Percentiles rank a stretch among this genome's conserved stretches.
phyloP scores from a whole-genome alignment of 2,113 vertebrate genomes.

The Nothobranchius furzeri region DNA sequence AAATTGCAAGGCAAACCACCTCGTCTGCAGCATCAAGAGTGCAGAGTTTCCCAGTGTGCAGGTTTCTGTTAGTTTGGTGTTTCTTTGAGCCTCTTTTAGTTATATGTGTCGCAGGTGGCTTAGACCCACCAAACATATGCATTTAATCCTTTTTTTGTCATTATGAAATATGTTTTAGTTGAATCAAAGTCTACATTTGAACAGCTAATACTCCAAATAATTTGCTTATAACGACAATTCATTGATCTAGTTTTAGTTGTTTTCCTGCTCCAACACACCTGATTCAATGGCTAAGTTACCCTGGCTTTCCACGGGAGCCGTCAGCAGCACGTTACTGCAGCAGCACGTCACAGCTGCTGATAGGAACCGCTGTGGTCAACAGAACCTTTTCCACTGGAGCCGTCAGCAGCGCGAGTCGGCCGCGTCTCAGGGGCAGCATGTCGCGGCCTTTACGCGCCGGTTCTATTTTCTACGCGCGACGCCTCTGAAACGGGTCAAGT shows the following conservation, averaged over 20 bases:
- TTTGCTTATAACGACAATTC: not conserved
- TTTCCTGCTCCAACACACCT: not conserved
- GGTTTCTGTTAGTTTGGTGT: not conserved
- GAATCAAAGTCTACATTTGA: not conserved
- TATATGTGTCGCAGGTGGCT: not conserved
- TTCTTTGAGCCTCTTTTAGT: not conserved
- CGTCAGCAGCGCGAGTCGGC: too few species aligned
- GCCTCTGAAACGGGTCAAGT: too few species aligned
- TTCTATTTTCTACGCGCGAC: too few species aligned
- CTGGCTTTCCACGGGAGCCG: too few species aligned
- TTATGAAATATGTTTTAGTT: not conserved
- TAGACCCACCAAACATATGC: too few species aligned
- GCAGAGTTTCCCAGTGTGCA: not conserved
- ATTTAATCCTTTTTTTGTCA: not conserved
- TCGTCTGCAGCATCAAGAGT: not conserved
- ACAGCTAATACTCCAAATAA: not conserved
- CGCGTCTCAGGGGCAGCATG: too few species aligned
- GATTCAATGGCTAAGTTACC: too few species aligned
- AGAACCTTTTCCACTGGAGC: too few species aligned
- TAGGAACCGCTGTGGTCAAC: too few species aligned
- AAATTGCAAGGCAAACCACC: not conserved
- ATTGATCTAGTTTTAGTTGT: not conserved
- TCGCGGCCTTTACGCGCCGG: too few species aligned
- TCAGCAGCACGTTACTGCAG: too few species aligned
- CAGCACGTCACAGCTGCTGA: too few species aligned